Evolutionary conservation across 2,113 vertebrate genomes (phyloP).

Genomic region (Glaucomys volans): DNA sequence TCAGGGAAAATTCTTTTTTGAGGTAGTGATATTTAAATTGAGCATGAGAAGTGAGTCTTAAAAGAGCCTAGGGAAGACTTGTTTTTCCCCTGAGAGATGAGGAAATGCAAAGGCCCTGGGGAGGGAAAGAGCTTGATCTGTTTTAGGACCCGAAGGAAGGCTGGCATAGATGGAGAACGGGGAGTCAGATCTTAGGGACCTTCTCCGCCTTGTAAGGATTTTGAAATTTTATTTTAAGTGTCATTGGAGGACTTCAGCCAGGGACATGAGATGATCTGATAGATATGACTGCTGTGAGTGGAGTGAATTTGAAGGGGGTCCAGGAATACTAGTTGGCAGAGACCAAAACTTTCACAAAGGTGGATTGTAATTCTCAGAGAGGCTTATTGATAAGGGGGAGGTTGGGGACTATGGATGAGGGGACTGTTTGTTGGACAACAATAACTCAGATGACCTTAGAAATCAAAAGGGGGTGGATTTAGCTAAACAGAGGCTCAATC

Average conservation of each 20-base stretch:
- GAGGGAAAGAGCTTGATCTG: neutral
- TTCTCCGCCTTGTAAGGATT: neutral
- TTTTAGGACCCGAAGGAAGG: neutral
- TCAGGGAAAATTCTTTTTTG: constrained; percentile 17
- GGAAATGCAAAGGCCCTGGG: neutral
- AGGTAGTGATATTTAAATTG: neutral
- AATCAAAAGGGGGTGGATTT: neutral
- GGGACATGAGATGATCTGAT: neutral
- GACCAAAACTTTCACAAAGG: constrained; percentile 1
- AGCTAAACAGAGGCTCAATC: neutral
- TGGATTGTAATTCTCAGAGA: constrained; percentile 5
- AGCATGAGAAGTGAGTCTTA: neutral
- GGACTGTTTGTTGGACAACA: neutral
- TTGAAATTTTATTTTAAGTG: neutral
- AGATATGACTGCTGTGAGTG: neutral
- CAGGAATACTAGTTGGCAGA: constrained; percentile 20
- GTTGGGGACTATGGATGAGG: neutral
- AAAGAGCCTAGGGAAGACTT: neutral
- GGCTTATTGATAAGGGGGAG: neutral
- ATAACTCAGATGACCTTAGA: neutral
- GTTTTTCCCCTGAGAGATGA: neutral
- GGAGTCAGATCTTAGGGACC: neutral
- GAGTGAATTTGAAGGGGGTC: neutral
- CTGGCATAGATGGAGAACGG: neutral
- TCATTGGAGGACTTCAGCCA: neutral